phyloP scores from a whole-genome alignment of 1,140 invertebrate species.

The Pygmarrhopalites habei region DNA sequence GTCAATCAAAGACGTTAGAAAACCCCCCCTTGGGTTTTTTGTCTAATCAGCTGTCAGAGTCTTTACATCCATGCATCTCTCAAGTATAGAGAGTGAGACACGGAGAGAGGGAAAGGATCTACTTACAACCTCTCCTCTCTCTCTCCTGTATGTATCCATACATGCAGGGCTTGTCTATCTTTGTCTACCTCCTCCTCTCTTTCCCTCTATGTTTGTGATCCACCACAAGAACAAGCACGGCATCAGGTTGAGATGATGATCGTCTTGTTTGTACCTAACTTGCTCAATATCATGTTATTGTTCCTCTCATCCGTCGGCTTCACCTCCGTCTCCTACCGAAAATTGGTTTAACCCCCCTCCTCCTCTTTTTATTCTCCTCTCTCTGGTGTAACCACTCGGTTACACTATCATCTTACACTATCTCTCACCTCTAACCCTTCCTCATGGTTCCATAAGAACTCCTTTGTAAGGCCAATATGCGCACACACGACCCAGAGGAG shows the following conservation, averaged over 20 bases:
- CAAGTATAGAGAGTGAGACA: not conserved
- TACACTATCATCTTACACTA: slow-evolving; percentile 11
- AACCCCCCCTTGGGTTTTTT: slow-evolving; percentile 39
- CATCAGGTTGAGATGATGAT: not conserved
- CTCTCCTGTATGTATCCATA: not conserved
- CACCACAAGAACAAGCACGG: not conserved
- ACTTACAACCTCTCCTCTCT: too few relatives aligned
- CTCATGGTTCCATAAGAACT: too few relatives aligned
- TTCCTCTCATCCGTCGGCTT: slow-evolving; percentile 13
- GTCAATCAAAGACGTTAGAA: slow-evolving; percentile 34
- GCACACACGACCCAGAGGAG: too few relatives aligned
- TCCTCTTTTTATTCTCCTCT: too few relatives aligned
- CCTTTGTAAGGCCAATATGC: too few relatives aligned
- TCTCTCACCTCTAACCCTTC: slow-evolving; percentile 25
- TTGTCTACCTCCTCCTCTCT: not conserved
- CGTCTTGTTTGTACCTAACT: slow-evolving; percentile 3
- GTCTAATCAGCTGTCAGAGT: slow-evolving; percentile 41
- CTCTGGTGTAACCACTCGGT: too few relatives aligned
- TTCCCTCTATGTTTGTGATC: not conserved
- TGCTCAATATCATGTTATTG: not conserved
- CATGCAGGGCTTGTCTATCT: too few relatives aligned
- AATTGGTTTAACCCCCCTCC: slow-evolving; percentile 18
- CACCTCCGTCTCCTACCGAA: slow-evolving; percentile 24
- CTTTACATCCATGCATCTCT: slow-evolving; percentile 30
- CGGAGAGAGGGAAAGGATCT: too few relatives aligned